These are phyloP conservation scores for Etheostoma cragini DNA, from an alignment of 2,113 vertebrate species.

Conservation along the genomic window DNA sequence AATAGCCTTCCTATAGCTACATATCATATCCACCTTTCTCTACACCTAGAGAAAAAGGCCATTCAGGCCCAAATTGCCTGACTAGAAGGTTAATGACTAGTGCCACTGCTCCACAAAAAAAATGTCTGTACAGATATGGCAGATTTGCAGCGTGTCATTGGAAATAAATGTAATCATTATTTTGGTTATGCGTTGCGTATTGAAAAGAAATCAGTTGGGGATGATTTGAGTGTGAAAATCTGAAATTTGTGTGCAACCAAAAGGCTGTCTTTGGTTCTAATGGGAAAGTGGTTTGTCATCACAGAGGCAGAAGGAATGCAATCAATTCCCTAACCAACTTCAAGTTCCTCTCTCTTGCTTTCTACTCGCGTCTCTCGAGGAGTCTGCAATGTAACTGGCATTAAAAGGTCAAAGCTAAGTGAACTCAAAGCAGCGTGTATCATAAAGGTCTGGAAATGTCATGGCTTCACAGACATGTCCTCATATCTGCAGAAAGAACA, in stretches of 20 bases:
- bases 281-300: conserved; percentile 50
- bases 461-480: conserved; percentile 49
- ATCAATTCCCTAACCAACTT: conserved; percentile 56
- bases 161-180: conserved; percentile 51
- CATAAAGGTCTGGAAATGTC: conserved; percentile 72
- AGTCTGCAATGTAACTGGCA: conserved; percentile 48
- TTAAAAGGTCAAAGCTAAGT: conserved; percentile 74
- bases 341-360: conserved; percentile 25
- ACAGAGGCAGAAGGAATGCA: conserved; percentile 37
- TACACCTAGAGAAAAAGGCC: conserved; percentile 55
- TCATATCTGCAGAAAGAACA: conserved; percentile 50
- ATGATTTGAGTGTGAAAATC: neutral
- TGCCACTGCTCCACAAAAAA: conserved; percentile 35
- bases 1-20: conserved; percentile 64
- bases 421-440: conserved; percentile 53
- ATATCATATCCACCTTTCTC: conserved; percentile 43
- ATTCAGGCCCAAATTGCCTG: conserved; percentile 75
- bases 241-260: conserved; percentile 16
- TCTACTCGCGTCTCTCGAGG: conserved; percentile 43
- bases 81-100: conserved; percentile 79
- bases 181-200: neutral
- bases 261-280: conserved; percentile 17
- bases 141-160: conserved; percentile 40
- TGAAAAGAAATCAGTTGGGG: conserved; percentile 27
- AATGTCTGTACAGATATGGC: conserved; percentile 35